phyloP scores from a whole-genome alignment of 2,113 vertebrate genomes.

The Lethenteron camtschaticum region DNA sequence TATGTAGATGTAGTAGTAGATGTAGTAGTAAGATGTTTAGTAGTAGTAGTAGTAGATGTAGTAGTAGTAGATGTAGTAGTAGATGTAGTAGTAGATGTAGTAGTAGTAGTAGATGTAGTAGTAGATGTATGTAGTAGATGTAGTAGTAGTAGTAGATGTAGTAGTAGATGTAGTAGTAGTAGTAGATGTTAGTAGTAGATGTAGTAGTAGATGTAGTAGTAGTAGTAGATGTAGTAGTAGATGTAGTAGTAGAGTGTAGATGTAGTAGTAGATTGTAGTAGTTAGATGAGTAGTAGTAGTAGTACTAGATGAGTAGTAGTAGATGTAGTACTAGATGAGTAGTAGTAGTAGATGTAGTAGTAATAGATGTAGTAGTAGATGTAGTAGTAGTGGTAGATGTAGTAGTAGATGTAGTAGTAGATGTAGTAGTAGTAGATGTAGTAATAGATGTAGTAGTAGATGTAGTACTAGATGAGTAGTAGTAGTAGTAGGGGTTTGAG shows the following conservation, averaged over 20 bases:
- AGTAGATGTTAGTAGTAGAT: not conserved
- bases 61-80: not conserved
- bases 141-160: not conserved
- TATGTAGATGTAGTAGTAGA: not conserved
- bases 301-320: not conserved
- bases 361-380: not conserved
- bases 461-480: not conserved
- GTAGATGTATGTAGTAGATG: not conserved
- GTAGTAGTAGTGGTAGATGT: not conserved
- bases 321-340: not conserved
- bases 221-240: slow-evolving; percentile 1
- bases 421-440: not conserved
- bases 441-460: not conserved
- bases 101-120: not conserved
- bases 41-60: not conserved
- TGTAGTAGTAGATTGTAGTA: not conserved
- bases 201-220: not conserved
- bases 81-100: not conserved
- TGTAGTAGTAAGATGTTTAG: not conserved
- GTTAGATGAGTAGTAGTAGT: slow-evolving; percentile 5
- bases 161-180: not conserved
- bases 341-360: slow-evolving; percentile 4
- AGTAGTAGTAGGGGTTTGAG: too few species aligned
- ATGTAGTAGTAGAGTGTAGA: not conserved
- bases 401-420: not conserved